Evolutionary conservation across 2,797 vertebrate species (phyloP).

Genomic region (Galaxias olidus): DNA sequence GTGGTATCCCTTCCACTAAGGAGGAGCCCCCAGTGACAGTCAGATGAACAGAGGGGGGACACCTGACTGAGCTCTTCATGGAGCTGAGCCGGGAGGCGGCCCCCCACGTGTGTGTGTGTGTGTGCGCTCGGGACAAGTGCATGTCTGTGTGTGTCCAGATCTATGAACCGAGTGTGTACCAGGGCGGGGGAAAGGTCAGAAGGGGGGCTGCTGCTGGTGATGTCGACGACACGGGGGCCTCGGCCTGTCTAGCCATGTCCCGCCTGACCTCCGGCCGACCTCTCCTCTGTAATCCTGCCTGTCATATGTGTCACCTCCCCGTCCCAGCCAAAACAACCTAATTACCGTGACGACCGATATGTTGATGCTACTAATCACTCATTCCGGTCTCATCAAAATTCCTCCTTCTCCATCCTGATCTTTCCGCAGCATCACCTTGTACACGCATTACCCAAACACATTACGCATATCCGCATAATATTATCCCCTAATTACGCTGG

Average conservation of each 20-base stretch:
- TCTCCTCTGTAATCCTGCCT: constrained; percentile 65
- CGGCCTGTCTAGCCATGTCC: constrained; percentile 25
- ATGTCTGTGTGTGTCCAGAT: constrained; percentile 20
- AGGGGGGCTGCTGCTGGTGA: constrained; percentile 58
- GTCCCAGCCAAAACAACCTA: constrained; percentile 56
- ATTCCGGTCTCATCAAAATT: constrained; percentile 54
- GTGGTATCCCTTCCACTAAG: no score
- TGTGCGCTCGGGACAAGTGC: background rate
- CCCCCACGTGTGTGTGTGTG: no score
- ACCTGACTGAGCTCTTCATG: no score
- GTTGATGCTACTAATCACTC: constrained; percentile 68
- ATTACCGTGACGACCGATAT: constrained; percentile 47
- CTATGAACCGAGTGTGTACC: constrained; percentile 23
- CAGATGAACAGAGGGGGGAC: no score
- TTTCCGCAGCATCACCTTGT: constrained; percentile 50
- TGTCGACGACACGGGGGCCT: constrained; percentile 33
- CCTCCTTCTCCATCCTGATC: constrained; percentile 15
- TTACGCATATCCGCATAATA: constrained; percentile 61
- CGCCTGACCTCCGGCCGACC: constrained; percentile 52
- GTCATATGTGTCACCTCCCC: constrained; percentile 52
- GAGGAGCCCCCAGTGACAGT: no score
- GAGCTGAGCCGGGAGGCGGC: no score
- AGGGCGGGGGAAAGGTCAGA: background rate
- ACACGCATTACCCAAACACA: background rate
- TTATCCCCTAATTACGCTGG: constrained; percentile 56